phyloP scores from a whole-genome alignment of 2,113 vertebrate genomes.

The Malaclemys terrapin region DNA sequence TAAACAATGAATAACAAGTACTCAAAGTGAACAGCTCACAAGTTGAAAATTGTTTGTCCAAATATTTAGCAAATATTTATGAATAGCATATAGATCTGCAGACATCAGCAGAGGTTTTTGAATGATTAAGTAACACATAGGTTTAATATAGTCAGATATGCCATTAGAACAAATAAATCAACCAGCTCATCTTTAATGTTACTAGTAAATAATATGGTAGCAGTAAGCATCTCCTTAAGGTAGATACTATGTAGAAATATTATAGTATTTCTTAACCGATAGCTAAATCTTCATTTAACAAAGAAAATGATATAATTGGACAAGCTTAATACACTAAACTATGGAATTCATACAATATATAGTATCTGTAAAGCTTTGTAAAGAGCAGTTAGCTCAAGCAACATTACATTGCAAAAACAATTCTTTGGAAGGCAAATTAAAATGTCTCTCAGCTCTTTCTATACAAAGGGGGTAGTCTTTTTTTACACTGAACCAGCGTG shows the following conservation, averaged over 20 bases:
- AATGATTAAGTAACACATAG: neutral
- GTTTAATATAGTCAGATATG: neutral
- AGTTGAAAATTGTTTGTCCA: neutral
- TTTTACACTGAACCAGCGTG: neutral
- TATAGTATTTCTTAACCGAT: neutral
- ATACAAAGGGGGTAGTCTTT: neutral
- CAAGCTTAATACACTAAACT: neutral
- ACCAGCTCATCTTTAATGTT: neutral
- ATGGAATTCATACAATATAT: neutral
- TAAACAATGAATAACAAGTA: neutral
- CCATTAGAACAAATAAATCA: neutral
- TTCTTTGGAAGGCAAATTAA: neutral
- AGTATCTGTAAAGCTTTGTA: neutral
- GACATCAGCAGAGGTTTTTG: neutral
- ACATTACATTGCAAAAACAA: conserved; percentile 25
- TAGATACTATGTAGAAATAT: neutral
- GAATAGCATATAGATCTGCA: neutral
- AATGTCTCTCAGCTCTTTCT: neutral
- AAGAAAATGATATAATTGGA: neutral
- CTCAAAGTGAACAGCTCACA: neutral
- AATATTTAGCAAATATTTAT: neutral
- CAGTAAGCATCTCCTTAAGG: neutral
- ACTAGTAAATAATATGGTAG: neutral
- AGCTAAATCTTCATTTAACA: neutral
- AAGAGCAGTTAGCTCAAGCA: neutral